Evolutionary conservation across 1,140 invertebrate species (phyloP).

Genomic region (Bombus breviceps): DNA sequence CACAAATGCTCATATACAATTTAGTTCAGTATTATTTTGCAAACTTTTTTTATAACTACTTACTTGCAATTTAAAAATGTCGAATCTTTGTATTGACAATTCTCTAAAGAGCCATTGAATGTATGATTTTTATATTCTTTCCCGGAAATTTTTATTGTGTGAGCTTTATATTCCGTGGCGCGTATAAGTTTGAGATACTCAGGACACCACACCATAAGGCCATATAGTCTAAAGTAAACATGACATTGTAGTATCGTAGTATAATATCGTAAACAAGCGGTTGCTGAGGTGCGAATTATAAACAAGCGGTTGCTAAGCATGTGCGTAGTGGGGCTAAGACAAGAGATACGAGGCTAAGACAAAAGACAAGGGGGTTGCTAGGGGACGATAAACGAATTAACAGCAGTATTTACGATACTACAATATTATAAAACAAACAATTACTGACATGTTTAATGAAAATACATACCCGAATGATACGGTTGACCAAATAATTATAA

Average conservation of each 20-base stretch:
- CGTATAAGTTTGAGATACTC: constrained; percentile 79
- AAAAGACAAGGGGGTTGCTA: no score
- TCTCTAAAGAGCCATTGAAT: constrained; percentile 81
- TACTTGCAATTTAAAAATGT: constrained; percentile 77
- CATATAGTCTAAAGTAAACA: constrained; percentile 74
- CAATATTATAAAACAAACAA: constrained; percentile 62
- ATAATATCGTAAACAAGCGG: no score
- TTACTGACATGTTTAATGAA: constrained; percentile 40
- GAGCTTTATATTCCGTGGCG: constrained; percentile 77
- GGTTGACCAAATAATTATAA: constrained; percentile 76
- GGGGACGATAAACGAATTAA: no score
- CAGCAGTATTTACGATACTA: no score
- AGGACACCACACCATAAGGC: constrained; percentile 78
- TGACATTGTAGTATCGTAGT: constrained; percentile 36
- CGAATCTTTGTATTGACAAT: constrained; percentile 80
- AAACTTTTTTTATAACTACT: constrained; percentile 19
- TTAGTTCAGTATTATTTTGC: not conserved
- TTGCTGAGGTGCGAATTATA: no score
- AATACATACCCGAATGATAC: constrained; percentile 76
- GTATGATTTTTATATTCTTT: constrained; percentile 65
- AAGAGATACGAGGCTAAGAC: no score
- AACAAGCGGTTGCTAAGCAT: no score
- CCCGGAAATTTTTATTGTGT: constrained; percentile 68
- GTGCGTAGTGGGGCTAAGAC: no score
- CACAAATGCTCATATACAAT: constrained; percentile 28